These are phyloP conservation scores for Apodemia zela DNA, from an alignment of 2,888 invertebrate species.

Conservation along the genomic window DNA sequence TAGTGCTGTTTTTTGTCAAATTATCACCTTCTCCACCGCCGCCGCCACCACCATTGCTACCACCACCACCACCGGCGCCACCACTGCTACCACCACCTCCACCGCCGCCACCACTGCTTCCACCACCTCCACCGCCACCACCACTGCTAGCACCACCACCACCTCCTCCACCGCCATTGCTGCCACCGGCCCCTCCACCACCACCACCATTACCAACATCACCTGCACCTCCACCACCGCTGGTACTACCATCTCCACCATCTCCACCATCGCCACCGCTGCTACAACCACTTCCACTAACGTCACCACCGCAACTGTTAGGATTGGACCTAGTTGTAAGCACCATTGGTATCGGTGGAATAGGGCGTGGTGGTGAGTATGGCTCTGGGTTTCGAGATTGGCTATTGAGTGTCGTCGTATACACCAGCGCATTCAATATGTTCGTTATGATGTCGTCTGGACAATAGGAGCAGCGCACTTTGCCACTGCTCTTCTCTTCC, in stretches of 20 bases:
- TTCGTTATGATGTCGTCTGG: constrained; percentile 56
- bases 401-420: constrained; percentile 43
- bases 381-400: constrained; percentile 21
- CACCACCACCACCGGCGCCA: too few relatives aligned
- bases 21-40: too few relatives aligned
- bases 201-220: not conserved
- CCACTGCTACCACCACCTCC: too few relatives aligned
- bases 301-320: too few relatives aligned
- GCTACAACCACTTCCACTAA: not conserved
- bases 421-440: constrained; percentile 56
- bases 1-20: too few relatives aligned
- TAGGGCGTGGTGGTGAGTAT: not conserved
- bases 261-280: not conserved
- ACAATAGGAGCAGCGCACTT: constrained; percentile 8
- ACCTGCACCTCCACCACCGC: not conserved
- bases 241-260: not conserved
- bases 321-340: not conserved
- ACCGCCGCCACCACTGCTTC: too few relatives aligned
- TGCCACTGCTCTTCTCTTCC: constrained; percentile 32
- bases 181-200: not conserved
- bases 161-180: too few relatives aligned
- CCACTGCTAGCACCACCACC: too few relatives aligned
- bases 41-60: too few relatives aligned
- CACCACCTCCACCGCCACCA: too few relatives aligned
- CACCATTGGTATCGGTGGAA: not conserved